Base-by-base conservation (phyloP, 2,888 invertebrate genomes). In the Polydrusus tereticollis region DNA sequence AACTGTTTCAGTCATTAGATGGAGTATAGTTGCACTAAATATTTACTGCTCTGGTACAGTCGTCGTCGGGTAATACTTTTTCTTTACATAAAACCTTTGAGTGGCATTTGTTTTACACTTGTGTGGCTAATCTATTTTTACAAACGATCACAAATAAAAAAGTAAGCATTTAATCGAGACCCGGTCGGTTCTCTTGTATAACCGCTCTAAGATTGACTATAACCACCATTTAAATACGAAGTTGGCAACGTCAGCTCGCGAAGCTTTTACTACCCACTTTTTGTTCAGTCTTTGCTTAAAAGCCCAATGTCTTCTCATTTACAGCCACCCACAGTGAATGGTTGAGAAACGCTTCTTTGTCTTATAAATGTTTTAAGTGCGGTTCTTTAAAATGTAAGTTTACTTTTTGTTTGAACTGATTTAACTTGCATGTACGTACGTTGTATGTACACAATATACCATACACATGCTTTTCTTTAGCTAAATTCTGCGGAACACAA, bases 181-280 rank as follows among this genome's bases (percentile, higher is more conserved):
- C 18, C 23, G 6, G 70, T 64, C 63, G 69, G 64, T 59, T 33
- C 69, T 45, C 64, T 70, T 63, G 38, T n/a, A n/a, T 59, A 36
- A 45, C 57, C 36, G 55, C 64, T 70, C 64, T 62, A 69, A 47
- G 59, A 64, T 59, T 57, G 41, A 57, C 70, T 65, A 65, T 59
- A 70, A n/a, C n/a, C 64, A 64, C 60, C 58, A 71, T 71, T 65
- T 65, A 65, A 71, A 71, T 65, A 71, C 60, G 50, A 71, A 71
- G 70, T 65, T 71, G 65, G 70, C 65, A 71, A 71, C 65, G 43
- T 52, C 65, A 71, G 70, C 59, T 52, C 55, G 59, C 41, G 21
- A 64, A 63, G 69, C 69, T 55, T 23, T 64, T 62, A 55, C 52
- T 66, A 33, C 71, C 71, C 71, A 71, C 71, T 71, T 71, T 71